Base-by-base conservation (phyloP, 2,888 invertebrate genomes). In the Yponomeuta plumbellus region DNA sequence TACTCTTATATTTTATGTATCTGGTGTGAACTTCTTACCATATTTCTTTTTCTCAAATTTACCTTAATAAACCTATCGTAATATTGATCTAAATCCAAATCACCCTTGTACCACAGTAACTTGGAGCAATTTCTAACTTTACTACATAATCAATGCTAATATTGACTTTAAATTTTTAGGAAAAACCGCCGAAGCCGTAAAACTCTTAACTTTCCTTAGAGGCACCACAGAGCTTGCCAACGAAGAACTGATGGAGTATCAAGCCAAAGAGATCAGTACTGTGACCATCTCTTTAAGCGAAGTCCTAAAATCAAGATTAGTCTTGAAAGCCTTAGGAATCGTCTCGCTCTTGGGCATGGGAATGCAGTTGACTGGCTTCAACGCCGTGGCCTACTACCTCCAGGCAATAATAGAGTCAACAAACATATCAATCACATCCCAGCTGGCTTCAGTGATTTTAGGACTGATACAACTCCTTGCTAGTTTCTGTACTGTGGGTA, bases 361-460 rank as follows among this genome's bases (percentile, higher is more conserved):
- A 0, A 6, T 70, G 0, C 83, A 84, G 21, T 64, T 83, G 0
- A 71, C 75, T 0, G 85, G 86, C 0, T 85, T 76, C 57, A 85
- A 84, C 58, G 80, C 78, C 0, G 77, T 87, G 0, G 70, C 77
- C 0, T 82, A 80, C 69, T 87, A 86, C 66, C 70, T 86, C 1
- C 86, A 86, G 72, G 81, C 84, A 0, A 76, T 87, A 39, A 69
- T 87, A 66, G 79, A 79, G 56, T 81, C 81, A 0, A 81, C 86
- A 0, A 71, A 81, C 17, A 84, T 85, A 0, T 78, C 76, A 17
- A 73, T 87, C 0, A 75, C 67, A 2, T 75, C 86, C 0, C 81
- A 81, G 69, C 56, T 79, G 1, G 79, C 81, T 0, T 86, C 86
- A 0, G 83, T 82, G 0, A 68, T 80, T 0, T 76, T 87, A 44